Percentiles rank a stretch among this genome's conserved stretches.
phyloP scores from a whole-genome alignment of 2,113 vertebrate genomes.

The Hemiprocne comata region DNA sequence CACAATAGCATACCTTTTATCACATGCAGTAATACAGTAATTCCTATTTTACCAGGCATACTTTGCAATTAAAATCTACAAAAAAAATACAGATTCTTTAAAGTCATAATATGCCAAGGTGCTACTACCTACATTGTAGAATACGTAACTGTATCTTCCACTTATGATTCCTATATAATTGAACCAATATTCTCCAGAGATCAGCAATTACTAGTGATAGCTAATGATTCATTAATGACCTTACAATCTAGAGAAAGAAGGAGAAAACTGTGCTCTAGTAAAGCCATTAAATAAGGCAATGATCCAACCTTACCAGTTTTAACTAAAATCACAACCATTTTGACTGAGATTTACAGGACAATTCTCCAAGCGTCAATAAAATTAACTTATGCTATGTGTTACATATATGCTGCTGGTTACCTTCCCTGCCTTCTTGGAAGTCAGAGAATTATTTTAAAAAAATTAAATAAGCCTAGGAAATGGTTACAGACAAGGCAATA shows the following conservation, averaged over 20 bases:
- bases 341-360: not conserved
- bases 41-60: conserved; percentile 74
- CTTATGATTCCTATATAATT: conserved; percentile 67
- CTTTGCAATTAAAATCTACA: conserved; percentile 68
- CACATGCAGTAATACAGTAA: conserved; percentile 71
- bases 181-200: conserved; percentile 55
- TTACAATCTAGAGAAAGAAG: conserved; percentile 37
- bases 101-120: conserved; percentile 59
- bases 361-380: not conserved
- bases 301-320: conserved; percentile 29
- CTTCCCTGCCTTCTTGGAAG: not conserved
- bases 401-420: not conserved
- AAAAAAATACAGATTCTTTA: conserved; percentile 63
- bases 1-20: conserved; percentile 66
- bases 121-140: conserved; percentile 21
- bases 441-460: not conserved
- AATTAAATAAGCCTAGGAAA: not conserved
- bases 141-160: conserved; percentile 22
- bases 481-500: not conserved
- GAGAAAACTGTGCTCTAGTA: conserved; percentile 18
- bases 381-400: not conserved
- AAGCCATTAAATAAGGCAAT: conserved; percentile 37
- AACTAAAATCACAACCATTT: conserved; percentile 22
- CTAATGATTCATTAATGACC: conserved; percentile 66
- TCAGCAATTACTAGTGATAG: conserved; percentile 55